Evolutionary conservation across 2,113 vertebrate species (phyloP).

Genomic region (Myiozetetes cayanensis): DNA sequence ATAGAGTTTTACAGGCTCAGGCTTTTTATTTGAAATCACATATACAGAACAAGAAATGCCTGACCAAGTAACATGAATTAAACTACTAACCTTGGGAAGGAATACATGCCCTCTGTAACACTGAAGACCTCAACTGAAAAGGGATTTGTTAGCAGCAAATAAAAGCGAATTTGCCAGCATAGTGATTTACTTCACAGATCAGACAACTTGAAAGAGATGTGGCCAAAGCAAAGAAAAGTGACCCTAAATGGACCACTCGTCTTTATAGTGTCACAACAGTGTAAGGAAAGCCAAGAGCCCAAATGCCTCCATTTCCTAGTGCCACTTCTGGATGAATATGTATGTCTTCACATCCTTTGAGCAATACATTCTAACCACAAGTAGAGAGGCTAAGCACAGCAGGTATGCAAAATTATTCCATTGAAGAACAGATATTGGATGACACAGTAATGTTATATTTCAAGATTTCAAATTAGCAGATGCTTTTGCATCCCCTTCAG

Average conservation of each 20-base stretch:
- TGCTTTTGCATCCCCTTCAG: conserved; percentile 58
- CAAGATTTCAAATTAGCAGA: conserved; percentile 48
- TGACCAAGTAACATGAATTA: neutral
- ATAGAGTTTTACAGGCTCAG: conserved; percentile 55
- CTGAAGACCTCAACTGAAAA: neutral
- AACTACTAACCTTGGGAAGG: neutral
- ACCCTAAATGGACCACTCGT: neutral
- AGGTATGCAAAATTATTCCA: conserved; percentile 53
- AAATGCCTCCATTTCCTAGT: neutral
- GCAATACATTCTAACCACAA: conserved; percentile 26
- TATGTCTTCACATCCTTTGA: conserved; percentile 9
- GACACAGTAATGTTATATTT: conserved; percentile 42
- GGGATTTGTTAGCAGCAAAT: neutral
- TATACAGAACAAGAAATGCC: conserved; percentile 67
- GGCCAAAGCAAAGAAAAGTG: conserved; percentile 20
- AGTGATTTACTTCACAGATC: conserved; percentile 39
- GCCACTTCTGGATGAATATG: neutral
- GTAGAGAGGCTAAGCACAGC: conserved; percentile 44
- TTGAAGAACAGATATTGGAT: conserved; percentile 45
- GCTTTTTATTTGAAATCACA: conserved; percentile 54
- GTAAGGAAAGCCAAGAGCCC: conserved; percentile 26
- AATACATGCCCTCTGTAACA: conserved; percentile 7
- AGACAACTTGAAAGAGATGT: conserved; percentile 22
- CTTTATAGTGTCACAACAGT: neutral
- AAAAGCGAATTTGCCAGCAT: neutral